Evolutionary conservation across 2,888 invertebrate species (phyloP), one percentile per base, ranked within the genome.

Genomic region (Scaptomyza parva): DNA sequence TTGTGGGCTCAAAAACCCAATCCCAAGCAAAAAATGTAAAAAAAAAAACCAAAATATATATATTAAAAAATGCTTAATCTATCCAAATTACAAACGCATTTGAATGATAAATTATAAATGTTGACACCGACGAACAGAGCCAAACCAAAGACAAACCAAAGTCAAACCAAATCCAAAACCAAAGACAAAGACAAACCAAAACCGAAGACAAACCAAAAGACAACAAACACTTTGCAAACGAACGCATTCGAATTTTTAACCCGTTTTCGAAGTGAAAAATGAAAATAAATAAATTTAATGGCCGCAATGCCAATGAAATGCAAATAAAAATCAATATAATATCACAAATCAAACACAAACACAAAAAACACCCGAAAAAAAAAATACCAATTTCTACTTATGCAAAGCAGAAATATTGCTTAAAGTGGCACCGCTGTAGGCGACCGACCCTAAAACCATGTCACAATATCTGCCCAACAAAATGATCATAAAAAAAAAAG

Each of bases 401-500:
- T 86, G 86, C 87, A 86, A 86, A 86, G 87, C 83, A 76, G 85
- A 80, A 77, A 85, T 75, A 86, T 87, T 86, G 87, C 86, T 83
- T 67, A 83, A 86, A 86, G 72, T 66, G 63, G 69, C 82, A 70
- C 64, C 79, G 70, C 69, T 53, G 55, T 62, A 59, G 62, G 59
- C 72, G 84, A 79, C 87, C 72, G 84, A 79, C 87, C 81, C 76
- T 70, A 87, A 86, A 83, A 76, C 45, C 85, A 72, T 87, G 85
- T 87, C 86, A 87, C 86, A 87, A 86, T 73, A 71, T 62, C 82
- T 69, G 61, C 73, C 68, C 67, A 70, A 72, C n/a, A 70, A 35
- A 73, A 44, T 63, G 60, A 65, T 47, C 53, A 39, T 51, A 12
- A 48, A 51, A 60, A 24, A 50, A 51, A 44, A 37, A n/a, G n/a